Percentiles rank a stretch among this genome's conserved stretches.
Evolutionary conservation across 2,113 vertebrate genomes (phyloP).

Genomic region (Dunckerocampus dactyliophorus): DNA sequence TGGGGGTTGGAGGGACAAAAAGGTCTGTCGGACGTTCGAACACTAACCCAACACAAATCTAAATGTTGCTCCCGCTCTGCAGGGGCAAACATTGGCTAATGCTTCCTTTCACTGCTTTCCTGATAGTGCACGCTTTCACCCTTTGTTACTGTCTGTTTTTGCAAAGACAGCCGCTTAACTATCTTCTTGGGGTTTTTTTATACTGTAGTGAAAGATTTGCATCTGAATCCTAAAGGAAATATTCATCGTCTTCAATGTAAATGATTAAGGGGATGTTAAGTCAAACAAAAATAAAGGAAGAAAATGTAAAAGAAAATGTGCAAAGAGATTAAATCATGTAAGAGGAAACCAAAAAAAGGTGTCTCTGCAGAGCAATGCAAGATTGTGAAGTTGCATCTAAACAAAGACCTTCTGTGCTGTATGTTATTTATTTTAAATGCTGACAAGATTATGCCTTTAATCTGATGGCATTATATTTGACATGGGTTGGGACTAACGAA

Average conservation of each 20-base stretch:
- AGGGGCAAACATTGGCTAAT: slow-evolving; percentile 38
- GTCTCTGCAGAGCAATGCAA: slow-evolving; percentile 51
- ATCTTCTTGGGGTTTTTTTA: slow-evolving; percentile 6
- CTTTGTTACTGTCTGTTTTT: not conserved
- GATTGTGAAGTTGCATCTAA: slow-evolving; percentile 8
- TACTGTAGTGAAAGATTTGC: not conserved
- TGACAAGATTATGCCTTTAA: not conserved
- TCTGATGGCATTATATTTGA: not conserved
- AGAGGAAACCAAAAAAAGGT: slow-evolving; percentile 31
- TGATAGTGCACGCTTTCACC: slow-evolving; percentile 12
- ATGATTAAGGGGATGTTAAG: slow-evolving; percentile 17
- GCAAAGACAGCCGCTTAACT: not conserved
- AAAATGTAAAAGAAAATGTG: slow-evolving; percentile 25
- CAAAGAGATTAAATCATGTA: slow-evolving; percentile 33
- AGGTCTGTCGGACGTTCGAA: not conserved
- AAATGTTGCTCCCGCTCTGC: slow-evolving; percentile 48
- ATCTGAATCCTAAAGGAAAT: not conserved
- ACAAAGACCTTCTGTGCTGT: not conserved
- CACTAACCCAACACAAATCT: slow-evolving; percentile 10
- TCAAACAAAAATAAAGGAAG: slow-evolving; percentile 18
- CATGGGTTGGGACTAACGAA: not conserved
- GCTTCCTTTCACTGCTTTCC: slow-evolving; percentile 2
- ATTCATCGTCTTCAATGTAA: not conserved
- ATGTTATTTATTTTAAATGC: not conserved
- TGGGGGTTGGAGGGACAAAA: not conserved